Conservation (phyloP, 2,113 vertebrate genomes). For the Tychaedon coryphoeus region DNA sequence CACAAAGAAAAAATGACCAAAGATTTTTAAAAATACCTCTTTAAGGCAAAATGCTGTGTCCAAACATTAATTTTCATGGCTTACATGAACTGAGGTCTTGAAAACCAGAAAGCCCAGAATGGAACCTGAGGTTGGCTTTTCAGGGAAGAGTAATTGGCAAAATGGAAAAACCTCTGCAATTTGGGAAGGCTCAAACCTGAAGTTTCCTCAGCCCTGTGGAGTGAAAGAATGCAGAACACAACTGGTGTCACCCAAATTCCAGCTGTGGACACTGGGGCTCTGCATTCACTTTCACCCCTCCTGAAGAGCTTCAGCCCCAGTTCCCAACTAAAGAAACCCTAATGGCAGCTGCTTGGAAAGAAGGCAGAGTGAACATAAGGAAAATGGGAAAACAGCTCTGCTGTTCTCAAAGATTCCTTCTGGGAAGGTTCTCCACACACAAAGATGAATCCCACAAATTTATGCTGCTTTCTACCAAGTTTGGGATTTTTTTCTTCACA, state of each 20-base stretch:
- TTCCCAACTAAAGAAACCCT: background rate
- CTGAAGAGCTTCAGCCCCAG: background rate
- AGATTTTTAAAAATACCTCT: background rate
- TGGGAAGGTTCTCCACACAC: background rate
- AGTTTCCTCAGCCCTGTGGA: background rate
- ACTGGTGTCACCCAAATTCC: fast-evolving
- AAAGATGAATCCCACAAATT: background rate
- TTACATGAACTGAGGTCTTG: background rate
- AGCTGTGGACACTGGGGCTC: fast-evolving
- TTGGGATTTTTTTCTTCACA: background rate
- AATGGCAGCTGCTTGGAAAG: background rate
- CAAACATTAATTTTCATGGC: background rate
- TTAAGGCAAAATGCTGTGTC: background rate
- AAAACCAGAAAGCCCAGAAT: background rate
- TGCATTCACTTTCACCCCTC: background rate
- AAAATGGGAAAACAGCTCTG: fast-evolving
- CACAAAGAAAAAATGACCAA: background rate
- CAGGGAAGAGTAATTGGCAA: background rate
- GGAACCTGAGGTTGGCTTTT: background rate
- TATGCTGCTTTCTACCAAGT: background rate
- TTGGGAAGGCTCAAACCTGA: background rate
- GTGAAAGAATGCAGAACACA: background rate
- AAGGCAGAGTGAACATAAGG: background rate
- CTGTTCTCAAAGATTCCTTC: background rate
- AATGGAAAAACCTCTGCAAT: background rate